A percentile compares a stretch with the other conserved stretches of the same genome.
Evolutionary conservation across 2,888 invertebrate genomes (phyloP).

Genomic region (Microctonus brassicae): DNA sequence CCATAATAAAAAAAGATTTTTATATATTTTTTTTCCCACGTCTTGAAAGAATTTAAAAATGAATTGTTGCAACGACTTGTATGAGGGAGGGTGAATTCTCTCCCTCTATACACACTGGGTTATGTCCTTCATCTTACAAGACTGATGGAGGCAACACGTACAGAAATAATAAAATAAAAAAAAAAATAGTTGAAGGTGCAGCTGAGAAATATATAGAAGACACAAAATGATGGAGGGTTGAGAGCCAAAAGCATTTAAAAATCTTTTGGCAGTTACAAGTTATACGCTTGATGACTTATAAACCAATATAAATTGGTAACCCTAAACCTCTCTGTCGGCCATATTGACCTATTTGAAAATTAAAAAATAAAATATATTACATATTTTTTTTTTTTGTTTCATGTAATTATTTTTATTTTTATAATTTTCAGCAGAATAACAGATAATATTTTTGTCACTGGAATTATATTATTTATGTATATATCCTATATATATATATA

Average conservation of each 20-base stretch:
- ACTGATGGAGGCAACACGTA: background rate
- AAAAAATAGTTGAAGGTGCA: background rate
- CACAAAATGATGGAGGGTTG: background rate
- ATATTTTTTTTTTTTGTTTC: background rate
- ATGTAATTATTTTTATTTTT: background rate
- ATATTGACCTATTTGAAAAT: background rate
- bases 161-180: background rate
- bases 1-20: too few relatives aligned
- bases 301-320: constrained; percentile 3
- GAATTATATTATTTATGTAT: constrained; percentile 29
- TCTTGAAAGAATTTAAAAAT: background rate
- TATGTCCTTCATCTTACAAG: background rate
- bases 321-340: background rate
- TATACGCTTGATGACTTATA: constrained; percentile 3
- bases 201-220: background rate
- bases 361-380: background rate
- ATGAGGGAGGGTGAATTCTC: background rate
- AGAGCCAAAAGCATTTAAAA: background rate
- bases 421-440: background rate
- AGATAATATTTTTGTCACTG: background rate
- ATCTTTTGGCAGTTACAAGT: background rate
- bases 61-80: background rate
- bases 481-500: too few relatives aligned
- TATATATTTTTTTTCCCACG: background rate
- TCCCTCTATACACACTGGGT: background rate